Evolutionary conservation across 2,888 invertebrate species (phyloP), one percentile per base, ranked within the genome.

Genomic region (Rhingia rostrata): DNA sequence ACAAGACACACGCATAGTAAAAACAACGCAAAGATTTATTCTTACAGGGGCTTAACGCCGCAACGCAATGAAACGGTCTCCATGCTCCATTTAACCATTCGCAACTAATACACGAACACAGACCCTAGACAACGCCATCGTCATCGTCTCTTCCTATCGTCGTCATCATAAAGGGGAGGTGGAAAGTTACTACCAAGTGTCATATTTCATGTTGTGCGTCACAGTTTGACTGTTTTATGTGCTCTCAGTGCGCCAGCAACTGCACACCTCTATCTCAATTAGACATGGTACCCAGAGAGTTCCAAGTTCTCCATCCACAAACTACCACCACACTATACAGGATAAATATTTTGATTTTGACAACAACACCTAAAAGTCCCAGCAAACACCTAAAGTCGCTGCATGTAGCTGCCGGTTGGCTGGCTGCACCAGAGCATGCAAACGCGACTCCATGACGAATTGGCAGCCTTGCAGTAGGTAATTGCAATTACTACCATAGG

Each of bases 221-320:
- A 86, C 80, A 78, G 70, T 72, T 58, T 83, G 86, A 86, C 86
- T 86, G 86, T 83, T 86, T 86, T 86, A 86, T 86, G 86, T 67
- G 61, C 61, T 61, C 67, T 60, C 54, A 4, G 79, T 79, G 73
- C 74, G 79, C 84, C 58, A 61, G 53, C 61, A 56, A 67, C 47
- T 67, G 61, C 63, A 56, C 64, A 66, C 74, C 84, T 80, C 64
- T 70, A 63, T 84, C 84, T 84, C 84, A 80, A 84, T 84, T 84
- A 74, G 74, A 75, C 60, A 84, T 84, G 84, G 79, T 49, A 74
- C 64, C 67, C 70, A 66, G 39, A 67, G 60, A 32, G 22, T 45
- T 32, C n/a, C 43, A 60, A 32, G 32, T 67, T 63, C 54, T 72
- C 53, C 67, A 83, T 33, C 60, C 35, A 39, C 14, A 4, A 22